A percentile compares a stretch with the other conserved stretches of the same genome.
Conservation (phyloP, 2,113 vertebrate species). For the Plecturocebus donacophilus region DNA sequence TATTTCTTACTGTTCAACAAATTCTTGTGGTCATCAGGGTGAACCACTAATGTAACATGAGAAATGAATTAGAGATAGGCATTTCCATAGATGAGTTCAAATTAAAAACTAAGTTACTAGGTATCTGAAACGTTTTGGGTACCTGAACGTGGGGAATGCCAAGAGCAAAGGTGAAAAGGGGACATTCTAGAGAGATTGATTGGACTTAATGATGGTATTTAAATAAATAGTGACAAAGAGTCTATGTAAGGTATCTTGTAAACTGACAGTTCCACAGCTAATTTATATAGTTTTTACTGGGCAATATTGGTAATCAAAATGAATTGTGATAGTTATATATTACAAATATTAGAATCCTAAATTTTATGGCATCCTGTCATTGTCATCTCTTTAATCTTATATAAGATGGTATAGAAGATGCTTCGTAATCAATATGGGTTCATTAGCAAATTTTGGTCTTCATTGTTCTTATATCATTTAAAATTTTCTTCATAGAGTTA, state of each 20-base stretch:
- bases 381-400: slow-evolving; percentile 30
- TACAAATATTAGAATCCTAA: background rate
- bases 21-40: background rate
- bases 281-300: background rate
- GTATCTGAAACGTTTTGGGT: background rate
- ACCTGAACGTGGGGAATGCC: background rate
- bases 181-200: background rate
- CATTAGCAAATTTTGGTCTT: slow-evolving; percentile 41
- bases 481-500: slow-evolving; percentile 15
- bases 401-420: background rate
- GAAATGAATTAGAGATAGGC: background rate
- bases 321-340: slow-evolving; percentile 9
- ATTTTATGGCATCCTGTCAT: slow-evolving; percentile 16
- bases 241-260: background rate
- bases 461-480: background rate
- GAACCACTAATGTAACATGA: background rate
- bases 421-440: slow-evolving; percentile 32
- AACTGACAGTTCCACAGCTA: background rate
- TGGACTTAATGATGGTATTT: background rate
- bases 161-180: background rate
- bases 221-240: background rate
- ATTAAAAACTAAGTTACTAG: background rate
- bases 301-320: slow-evolving; percentile 6
- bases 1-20: background rate
- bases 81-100: background rate